Percentiles rank a stretch among this genome's conserved stretches.
These are phyloP conservation scores for Helarctos malayanus DNA, from an alignment of 2,797 vertebrate genomes.

Conservation along the genomic window DNA sequence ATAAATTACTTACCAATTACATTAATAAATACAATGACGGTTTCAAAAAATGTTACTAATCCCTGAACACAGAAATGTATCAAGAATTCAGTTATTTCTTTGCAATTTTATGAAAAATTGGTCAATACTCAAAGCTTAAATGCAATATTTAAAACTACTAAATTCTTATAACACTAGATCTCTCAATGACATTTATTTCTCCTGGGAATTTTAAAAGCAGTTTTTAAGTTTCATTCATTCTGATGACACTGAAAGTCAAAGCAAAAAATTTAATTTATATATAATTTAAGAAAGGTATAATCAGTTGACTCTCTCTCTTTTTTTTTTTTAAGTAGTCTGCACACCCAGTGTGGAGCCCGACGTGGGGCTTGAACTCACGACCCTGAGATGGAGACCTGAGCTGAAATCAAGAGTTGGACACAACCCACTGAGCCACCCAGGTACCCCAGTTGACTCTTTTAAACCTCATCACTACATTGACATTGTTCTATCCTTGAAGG, in stretches of 20 bases:
- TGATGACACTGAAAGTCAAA: neutral
- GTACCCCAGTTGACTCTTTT: neutral
- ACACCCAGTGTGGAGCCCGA: neutral
- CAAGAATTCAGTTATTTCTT: neutral
- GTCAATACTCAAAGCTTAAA: neutral
- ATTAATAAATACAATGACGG: neutral
- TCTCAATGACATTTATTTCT: neutral
- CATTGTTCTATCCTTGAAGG: neutral
- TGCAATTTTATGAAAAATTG: neutral
- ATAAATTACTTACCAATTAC: neutral
- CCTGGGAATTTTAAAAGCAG: neutral
- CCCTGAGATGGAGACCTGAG: neutral
- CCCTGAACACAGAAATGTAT: neutral
- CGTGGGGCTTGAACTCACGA: neutral
- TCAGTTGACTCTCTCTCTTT: neutral
- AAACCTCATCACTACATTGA: neutral
- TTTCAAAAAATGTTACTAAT: neutral
- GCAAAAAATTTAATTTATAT: neutral
- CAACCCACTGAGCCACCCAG: neutral
- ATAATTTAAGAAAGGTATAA: slow-evolving; percentile 1
- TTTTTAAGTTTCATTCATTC: slow-evolving; percentile 29
- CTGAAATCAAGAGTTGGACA: neutral
- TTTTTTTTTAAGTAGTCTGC: neutral
- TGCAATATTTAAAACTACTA: neutral
- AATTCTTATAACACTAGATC: neutral